phyloP scores from a whole-genome alignment of 1,140 invertebrate species.

The Monomorium pharaonis region DNA sequence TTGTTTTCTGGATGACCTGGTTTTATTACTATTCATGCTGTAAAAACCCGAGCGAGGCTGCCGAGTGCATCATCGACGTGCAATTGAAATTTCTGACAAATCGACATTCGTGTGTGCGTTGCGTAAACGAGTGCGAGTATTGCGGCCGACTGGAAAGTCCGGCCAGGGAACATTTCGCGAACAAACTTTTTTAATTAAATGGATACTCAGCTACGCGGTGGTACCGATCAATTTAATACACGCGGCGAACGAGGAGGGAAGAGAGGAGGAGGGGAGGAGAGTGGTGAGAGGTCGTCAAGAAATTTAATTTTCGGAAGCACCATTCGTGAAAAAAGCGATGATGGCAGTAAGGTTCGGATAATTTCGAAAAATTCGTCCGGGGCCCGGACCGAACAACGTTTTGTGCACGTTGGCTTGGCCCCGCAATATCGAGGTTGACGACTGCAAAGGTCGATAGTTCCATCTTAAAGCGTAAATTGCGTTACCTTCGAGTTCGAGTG shows the following conservation, averaged over 20 bases:
- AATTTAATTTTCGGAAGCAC: conserved; percentile 69
- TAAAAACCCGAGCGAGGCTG: conserved; percentile 16
- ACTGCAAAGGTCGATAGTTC: conserved; percentile 25
- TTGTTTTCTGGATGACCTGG: not conserved
- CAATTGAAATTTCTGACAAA: conserved; percentile 57
- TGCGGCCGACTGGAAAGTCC: conserved; percentile 19
- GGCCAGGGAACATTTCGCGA: conserved; percentile 35
- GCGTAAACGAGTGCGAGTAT: conserved; percentile 35
- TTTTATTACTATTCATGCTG: conserved; percentile 5
- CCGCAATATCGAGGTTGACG: conserved; percentile 27
- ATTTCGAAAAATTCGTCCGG: conserved; percentile 28
- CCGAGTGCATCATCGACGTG: conserved; percentile 26
- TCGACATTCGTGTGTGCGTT: conserved; percentile 20
- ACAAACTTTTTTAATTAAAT: conserved; percentile 65
- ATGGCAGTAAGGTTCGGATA: conserved; percentile 13
- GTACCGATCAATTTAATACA: conserved; percentile 54
- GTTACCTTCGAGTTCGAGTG: not conserved
- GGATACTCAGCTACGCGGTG: conserved; percentile 44
- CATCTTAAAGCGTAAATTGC: conserved; percentile 40
- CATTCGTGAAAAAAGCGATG: conserved; percentile 17
- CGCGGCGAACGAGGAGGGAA: not conserved
- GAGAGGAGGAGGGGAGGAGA: not conserved
- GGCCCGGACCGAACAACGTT: not conserved
- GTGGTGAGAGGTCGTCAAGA: conserved; percentile 32
- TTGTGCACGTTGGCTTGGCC: not conserved